Evolutionary conservation across 1,140 invertebrate genomes (phyloP), one percentile per base, ranked within the genome.

Genomic region (Cephus cinctus): DNA sequence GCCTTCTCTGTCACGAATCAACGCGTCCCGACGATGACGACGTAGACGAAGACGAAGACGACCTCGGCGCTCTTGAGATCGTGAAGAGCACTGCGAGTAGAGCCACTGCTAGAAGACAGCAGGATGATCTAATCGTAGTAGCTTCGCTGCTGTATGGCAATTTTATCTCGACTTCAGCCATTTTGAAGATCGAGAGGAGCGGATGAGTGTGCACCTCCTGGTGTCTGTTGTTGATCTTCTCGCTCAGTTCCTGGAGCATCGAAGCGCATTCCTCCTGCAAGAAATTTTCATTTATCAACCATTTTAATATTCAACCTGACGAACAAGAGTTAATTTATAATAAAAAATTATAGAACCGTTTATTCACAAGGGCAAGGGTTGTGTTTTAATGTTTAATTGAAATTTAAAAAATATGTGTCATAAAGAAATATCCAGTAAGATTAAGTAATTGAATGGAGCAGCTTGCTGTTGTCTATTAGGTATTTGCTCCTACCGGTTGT

Each of bases 181-280:
- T 89, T 78, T 93, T 93, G 73, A 93, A 89, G 67, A 93, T 90
- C 51, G 90, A 93, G 6, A 94, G 80, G 9, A 92, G 79, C 23
- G 90, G 83, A 73, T 94, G 89, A 15, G 88, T 89, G 55, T 89
- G 86, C 43, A 94, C 86, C 61, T 92, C 87, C 32, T 88, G 84
- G 66, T 92, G 83, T 59, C 87, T 86, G 21, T 83, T 84, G 75
- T 92, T 93, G 59, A 94, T 92, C 62, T 89, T 86, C 32, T 86
- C 81, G 61, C 88, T 89, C 35, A 94, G 82, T 43, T 85, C 81
- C 69, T 91, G 85, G 51, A 93, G 75, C 53, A 89, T 83, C 50
- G 85, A 83, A 25, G 85, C 88, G 76, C 91, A 94, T 66, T 90
- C 86, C 59, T 90, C 86, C 90, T 93, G 81, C 43, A 81, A 83